Base-by-base conservation (phyloP, 2,888 invertebrate genomes). In the Lathronympha strigana region DNA sequence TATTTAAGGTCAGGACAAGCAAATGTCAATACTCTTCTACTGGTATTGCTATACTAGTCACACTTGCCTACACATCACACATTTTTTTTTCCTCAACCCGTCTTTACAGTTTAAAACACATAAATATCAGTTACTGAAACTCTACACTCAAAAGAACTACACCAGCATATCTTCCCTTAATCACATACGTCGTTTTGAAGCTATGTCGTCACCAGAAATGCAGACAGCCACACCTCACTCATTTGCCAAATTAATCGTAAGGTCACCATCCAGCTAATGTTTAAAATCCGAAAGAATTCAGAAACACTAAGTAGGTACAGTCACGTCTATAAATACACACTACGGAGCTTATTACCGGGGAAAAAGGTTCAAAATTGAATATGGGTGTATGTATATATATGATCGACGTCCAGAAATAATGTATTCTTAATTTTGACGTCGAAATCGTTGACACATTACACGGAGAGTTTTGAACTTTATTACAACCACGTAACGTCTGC, bases 221-320 rank as follows among this genome's bases (percentile, higher is more conserved):
- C 21, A 9, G 13, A 45, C 11, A 23, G 47, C 17, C 47, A 23
- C 38, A n/a, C n/a, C 47, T 13, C 21, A 43, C 23, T 66, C 61
- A 54, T 50, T 53, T 47, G 57, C 28, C 55, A 55, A 28, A 47
- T 67, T 60, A 61, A 45, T n/a, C 19, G 21, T 45, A 45, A 47
- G 47, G 23, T 47, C 47, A 47, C 47, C 23, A 21, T 4, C 43
- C 43, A 45, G 21, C 11, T 45, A 6, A 47, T n/a, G 23, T 21
- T 1, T 9, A 47, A 11, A 4, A 45, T 4, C 4, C n/a, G n/a
- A 47, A 47, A 13, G 47, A 21, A 21, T 13, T 13, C n/a, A n/a
- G n/a, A 13, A 21, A 4, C 21, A 21, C 9, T n/a, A n/a, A n/a
- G n/a, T n/a, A n/a, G n/a, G n/a, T n/a, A n/a, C n/a, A n/a, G n/a